These are phyloP conservation scores for Atta cephalotes DNA, from an alignment of 1,140 invertebrate genomes.

Conservation along the genomic window DNA sequence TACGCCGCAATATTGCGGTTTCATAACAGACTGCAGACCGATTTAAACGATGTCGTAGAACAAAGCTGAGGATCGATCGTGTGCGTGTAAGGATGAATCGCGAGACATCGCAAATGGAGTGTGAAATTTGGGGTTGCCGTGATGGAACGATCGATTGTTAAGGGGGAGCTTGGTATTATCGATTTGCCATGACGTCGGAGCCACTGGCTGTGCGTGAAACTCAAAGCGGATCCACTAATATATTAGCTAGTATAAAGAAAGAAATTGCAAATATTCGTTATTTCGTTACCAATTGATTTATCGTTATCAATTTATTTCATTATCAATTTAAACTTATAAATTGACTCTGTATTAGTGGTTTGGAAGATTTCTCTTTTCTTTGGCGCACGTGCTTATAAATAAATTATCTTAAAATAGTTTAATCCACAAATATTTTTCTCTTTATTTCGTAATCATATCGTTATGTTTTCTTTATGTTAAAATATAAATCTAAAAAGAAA, in stretches of 20 bases:
- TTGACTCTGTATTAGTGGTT: neutral
- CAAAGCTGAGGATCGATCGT: conserved; percentile 23
- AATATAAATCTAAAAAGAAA: neutral
- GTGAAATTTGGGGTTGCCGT: conserved; percentile 58
- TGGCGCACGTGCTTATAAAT: neutral
- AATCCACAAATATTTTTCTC: neutral
- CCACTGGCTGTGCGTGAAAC: conserved; percentile 37
- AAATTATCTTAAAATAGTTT: neutral
- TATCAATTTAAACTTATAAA: conserved; percentile 17
- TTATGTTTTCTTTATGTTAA: neutral
- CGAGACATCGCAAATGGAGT: conserved; percentile 43
- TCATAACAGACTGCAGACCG: neutral
- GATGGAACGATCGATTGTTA: conserved; percentile 2
- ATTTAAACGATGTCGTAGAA: conserved; percentile 15
- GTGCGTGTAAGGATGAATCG: conserved; percentile 44
- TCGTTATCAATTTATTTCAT: neutral
- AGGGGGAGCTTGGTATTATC: conserved; percentile 40
- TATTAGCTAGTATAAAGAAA: neutral
- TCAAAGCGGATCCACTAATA: neutral
- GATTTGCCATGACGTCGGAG: conserved; percentile 39
- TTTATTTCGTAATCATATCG: neutral
- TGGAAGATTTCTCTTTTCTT: neutral
- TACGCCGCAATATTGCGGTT: neutral
- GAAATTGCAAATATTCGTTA: neutral
- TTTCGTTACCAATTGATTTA: neutral